phyloP scores from a whole-genome alignment of 2,888 invertebrate genomes.

The Nasonovia ribisnigri region DNA sequence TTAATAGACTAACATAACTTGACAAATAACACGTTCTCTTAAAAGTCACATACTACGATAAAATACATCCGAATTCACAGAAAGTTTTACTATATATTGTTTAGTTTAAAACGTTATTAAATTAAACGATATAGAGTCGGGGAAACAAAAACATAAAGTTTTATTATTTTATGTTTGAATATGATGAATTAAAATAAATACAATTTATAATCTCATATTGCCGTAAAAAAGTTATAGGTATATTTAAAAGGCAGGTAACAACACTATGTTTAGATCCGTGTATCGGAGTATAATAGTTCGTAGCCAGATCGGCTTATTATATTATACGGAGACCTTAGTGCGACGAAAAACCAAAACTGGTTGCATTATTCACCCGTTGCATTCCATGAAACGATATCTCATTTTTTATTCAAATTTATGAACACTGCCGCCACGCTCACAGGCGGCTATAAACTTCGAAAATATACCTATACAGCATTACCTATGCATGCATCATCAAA shows the following conservation, averaged over 20 bases:
- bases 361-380: conserved; percentile 56
- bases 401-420: conserved; percentile 64
- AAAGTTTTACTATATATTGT: conserved; percentile 1
- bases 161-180: not conserved
- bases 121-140: not conserved
- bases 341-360: conserved; percentile 55
- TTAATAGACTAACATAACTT: conserved; percentile 41
- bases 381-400: conserved; percentile 61
- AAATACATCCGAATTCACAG: conserved; percentile 17
- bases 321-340: not conserved
- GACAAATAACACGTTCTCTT: conserved; percentile 39
- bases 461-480: not conserved
- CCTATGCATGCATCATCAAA: not conserved
- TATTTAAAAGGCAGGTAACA: not conserved
- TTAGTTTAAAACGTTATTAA: not conserved
- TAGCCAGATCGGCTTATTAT: conserved; percentile 33
- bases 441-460: not conserved
- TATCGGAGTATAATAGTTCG: not conserved
- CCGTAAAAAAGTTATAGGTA: not conserved
- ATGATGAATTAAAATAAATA: not conserved
- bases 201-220: not conserved
- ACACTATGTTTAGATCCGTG: not conserved
- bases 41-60: conserved; percentile 36
- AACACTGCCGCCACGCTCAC: not conserved
- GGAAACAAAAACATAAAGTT: not conserved